Conservation (phyloP, 2,113 vertebrate species). For the Tympanuchus pallidicinctus region DNA sequence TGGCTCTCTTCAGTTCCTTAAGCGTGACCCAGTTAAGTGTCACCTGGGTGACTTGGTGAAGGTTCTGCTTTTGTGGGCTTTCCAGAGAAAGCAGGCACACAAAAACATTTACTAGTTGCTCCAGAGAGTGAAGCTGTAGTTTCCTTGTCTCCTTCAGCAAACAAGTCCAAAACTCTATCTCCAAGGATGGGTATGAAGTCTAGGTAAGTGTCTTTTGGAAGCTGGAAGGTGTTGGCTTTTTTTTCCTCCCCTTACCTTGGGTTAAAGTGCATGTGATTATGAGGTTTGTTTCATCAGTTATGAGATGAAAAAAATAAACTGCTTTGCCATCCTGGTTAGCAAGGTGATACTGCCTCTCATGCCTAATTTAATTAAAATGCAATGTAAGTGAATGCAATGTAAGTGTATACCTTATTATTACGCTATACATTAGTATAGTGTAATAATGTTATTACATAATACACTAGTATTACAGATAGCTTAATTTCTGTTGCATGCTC, state of each 20-base stretch:
- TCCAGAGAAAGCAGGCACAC: background rate
- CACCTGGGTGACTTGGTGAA: background rate
- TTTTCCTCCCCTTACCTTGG: background rate
- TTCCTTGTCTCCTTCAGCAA: constrained; percentile 18
- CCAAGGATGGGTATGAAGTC: background rate
- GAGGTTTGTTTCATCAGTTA: background rate
- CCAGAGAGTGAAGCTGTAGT: background rate
- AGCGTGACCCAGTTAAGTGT: background rate
- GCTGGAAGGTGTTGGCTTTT: fast-evolving
- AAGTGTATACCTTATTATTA: background rate
- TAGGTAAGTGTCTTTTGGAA: constrained; percentile 35
- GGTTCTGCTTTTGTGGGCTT: background rate
- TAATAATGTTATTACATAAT: too few relatives aligned
- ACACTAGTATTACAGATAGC: background rate
- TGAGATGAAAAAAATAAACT: background rate
- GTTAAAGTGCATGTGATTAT: background rate
- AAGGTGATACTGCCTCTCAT: background rate
- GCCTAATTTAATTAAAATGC: background rate
- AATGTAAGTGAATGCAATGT: background rate
- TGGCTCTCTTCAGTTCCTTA: background rate
- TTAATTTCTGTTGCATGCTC: background rate
- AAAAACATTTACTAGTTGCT: background rate
- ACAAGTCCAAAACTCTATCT: background rate
- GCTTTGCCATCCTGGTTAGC: background rate
- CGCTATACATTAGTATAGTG: too few relatives aligned